Conservation (phyloP, 2,113 vertebrate species). For the Sceloporus tristichus region DNA sequence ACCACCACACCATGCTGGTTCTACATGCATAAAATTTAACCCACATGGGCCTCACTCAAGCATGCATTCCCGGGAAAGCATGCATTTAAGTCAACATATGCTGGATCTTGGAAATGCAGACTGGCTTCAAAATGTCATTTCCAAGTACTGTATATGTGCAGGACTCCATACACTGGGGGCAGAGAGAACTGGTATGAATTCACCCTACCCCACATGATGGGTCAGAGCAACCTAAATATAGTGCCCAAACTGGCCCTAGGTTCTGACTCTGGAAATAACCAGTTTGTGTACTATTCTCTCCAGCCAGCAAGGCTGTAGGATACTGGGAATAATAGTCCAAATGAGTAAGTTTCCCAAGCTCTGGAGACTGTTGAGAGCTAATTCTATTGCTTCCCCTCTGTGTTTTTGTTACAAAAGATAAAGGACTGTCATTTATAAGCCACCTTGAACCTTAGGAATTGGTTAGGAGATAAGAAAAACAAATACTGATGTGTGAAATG, state of each 20-base stretch:
- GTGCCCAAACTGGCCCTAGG: neutral
- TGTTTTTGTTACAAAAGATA: neutral
- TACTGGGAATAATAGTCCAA: no score
- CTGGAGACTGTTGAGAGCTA: neutral
- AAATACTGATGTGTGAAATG: neutral
- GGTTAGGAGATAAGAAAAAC: neutral
- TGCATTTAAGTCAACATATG: neutral
- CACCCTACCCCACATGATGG: neutral
- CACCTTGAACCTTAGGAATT: neutral
- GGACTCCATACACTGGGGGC: neutral
- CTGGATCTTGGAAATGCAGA: neutral
- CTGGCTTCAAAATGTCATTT: neutral
- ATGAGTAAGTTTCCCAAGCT: no score
- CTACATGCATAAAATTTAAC: neutral
- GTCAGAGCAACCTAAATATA: neutral
- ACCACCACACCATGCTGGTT: no score
- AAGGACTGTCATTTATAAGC: fast-evolving
- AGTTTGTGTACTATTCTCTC: no score
- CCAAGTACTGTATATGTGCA: neutral
- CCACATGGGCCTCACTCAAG: neutral
- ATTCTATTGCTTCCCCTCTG: neutral
- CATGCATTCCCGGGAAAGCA: neutral
- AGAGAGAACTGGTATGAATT: neutral
- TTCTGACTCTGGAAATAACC: no score
- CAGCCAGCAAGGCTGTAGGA: no score